These are phyloP conservation scores for Ursus arctos DNA, from an alignment of 2,113 vertebrate species.

Conservation along the genomic window DNA sequence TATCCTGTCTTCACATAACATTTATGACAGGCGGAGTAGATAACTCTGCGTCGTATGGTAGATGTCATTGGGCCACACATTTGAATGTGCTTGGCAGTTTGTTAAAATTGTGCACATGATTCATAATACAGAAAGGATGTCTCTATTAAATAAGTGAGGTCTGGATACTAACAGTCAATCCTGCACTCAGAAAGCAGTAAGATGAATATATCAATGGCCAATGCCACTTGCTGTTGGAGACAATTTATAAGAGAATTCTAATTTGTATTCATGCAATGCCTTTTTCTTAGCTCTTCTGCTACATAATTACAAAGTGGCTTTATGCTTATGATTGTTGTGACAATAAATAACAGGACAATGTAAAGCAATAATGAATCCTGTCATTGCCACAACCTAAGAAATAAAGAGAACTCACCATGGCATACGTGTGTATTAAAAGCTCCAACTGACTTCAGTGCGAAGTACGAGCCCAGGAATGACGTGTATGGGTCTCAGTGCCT, in stretches of 20 bases:
- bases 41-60: not conserved
- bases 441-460: not conserved
- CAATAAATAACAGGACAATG: slow-evolving; percentile 70
- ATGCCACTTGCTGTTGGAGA: slow-evolving; percentile 38
- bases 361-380: slow-evolving; percentile 48
- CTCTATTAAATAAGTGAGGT: slow-evolving; percentile 48
- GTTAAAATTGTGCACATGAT: slow-evolving; percentile 50
- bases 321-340: slow-evolving; percentile 71
- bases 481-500: not conserved
- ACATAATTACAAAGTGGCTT: slow-evolving; percentile 66
- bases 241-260: slow-evolving; percentile 37
- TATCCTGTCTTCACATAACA: not conserved
- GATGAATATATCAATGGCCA: slow-evolving; percentile 55
- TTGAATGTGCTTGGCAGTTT: slow-evolving; percentile 55
- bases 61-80: not conserved
- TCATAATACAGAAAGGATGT: slow-evolving; percentile 20
- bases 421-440: not conserved
- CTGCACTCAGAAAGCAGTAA: not conserved
- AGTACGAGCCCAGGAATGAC: not conserved
- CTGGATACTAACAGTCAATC: slow-evolving; percentile 46
- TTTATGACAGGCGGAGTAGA: not conserved
- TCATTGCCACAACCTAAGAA: slow-evolving; percentile 58
- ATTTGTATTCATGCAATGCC: slow-evolving; percentile 68
- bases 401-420: slow-evolving; percentile 20
- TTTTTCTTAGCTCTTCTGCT: slow-evolving; percentile 68